These are phyloP conservation scores for Strigamia maritima DNA, from an alignment of 2,888 invertebrate genomes.

Conservation along the genomic window DNA sequence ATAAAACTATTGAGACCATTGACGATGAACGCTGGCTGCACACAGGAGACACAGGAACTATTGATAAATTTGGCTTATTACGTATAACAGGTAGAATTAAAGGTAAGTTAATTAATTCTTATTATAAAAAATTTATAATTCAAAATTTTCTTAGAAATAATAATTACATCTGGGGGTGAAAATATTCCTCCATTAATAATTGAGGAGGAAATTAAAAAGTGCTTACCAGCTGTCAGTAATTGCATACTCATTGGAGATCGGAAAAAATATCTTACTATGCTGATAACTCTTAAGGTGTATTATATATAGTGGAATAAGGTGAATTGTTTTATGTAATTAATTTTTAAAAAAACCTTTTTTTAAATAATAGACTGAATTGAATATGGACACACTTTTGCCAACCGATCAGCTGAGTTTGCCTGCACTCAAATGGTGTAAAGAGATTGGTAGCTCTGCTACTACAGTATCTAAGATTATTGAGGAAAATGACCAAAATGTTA, in stretches of 20 bases:
- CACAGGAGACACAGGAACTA: constrained; percentile 79
- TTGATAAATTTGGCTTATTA: constrained; percentile 70
- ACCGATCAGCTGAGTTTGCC: constrained; percentile 65
- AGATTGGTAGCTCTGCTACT: constrained; percentile 60
- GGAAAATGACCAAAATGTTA: constrained; percentile 43
- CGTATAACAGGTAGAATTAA: constrained; percentile 68
- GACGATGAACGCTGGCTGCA: constrained; percentile 79
- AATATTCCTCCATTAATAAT: constrained; percentile 79
- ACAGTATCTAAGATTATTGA: constrained; percentile 43
- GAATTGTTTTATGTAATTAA: background rate
- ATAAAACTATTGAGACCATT: constrained; percentile 71
- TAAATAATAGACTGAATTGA: constrained; percentile 64
- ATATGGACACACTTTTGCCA: constrained; percentile 69
- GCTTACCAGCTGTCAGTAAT: constrained; percentile 73
- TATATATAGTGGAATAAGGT: too few species aligned
- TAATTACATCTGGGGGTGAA: constrained; percentile 92
- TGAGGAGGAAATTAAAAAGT: constrained; percentile 73
- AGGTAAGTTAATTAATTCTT: constrained; percentile 45
- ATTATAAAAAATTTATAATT: too few species aligned
- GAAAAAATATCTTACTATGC: constrained; percentile 77
- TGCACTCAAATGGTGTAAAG: constrained; percentile 68
- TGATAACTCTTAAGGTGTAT: constrained; percentile 84
- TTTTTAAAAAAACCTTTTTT: too few species aligned
- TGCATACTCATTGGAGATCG: constrained; percentile 83
- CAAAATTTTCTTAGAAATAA: constrained; percentile 63